Evolutionary conservation across 1,140 invertebrate species (phyloP), one percentile per base, ranked within the genome.

Genomic region (Coptotermes formosanus): DNA sequence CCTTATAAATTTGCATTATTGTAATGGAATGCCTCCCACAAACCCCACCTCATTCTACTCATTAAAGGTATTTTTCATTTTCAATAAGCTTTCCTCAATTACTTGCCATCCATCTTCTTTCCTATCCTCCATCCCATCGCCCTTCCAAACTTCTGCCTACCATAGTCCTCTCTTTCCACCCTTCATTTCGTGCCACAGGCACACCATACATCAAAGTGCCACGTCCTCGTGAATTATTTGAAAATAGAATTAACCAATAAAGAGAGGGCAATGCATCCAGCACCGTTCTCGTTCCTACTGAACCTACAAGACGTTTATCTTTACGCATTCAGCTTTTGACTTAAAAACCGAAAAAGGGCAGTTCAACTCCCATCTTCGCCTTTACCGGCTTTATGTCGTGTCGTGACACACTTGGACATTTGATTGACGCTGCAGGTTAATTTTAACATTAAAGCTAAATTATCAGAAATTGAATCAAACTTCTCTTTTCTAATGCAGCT

Each of bases 81-180:
- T 69, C 64, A 69, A 69, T 69, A 69, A 69, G 64, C 64, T 69
- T 69, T 69, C 64, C 64, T 69, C 64, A 69, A 69, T 69, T 69
- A 69, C 64, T 69, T n/a, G 64, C 14, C 64, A 69, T 69, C 64
- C 64, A 69, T 69, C 64, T 69, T 69, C 23, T 69, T 69, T 12
- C 64, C 64, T n/a, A 12, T 69, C 64, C 64, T 69, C 25, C 64
- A 23, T n/a, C 64, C 23, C 64, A 9, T 7, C n/a, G 8, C 2
- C 8, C 59, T 9, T 25, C 64, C 64, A n/a, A 69, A 69, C 25
- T n/a, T 69, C 64, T 69, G n/a, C 64, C 64, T n/a, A n/a, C 64
- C n/a, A 21, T 30, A 21, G 12, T n/a, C 21, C 64, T 69, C 64
- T 30, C 23, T 69, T 69, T 30, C 64, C n/a, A 69, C 64, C 64